phyloP scores from a whole-genome alignment of 2,888 invertebrate species.

The Teleogryllus oceanicus region DNA sequence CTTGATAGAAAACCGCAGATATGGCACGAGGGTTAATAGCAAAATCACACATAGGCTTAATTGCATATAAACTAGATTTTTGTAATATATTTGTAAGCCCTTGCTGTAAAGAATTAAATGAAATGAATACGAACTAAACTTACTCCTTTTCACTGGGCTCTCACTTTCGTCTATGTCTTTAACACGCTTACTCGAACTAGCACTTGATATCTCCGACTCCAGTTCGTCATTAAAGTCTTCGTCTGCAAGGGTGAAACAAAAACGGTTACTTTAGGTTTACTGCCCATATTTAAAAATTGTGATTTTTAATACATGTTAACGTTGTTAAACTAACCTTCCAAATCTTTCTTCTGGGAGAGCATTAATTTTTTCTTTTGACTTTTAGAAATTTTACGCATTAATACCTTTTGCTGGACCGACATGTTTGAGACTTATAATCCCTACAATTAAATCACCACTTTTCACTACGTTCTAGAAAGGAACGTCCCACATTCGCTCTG shows the following conservation, averaged over 20 bases:
- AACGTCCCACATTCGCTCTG: no score
- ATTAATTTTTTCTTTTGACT: slow-evolving; percentile 68
- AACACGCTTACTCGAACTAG: no score
- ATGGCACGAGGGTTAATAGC: no score
- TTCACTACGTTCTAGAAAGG: no score
- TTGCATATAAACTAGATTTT: no score
- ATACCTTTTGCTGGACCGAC: slow-evolving; percentile 66
- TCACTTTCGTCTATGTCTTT: no score
- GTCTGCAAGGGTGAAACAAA: slow-evolving; percentile 3
- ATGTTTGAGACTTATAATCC: slow-evolving; percentile 43
- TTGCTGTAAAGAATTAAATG: neutral
- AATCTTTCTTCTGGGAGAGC: slow-evolving; percentile 57
- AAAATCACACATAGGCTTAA: no score
- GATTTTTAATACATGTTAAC: no score
- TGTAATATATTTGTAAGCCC: no score
- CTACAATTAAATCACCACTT: no score
- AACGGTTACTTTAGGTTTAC: slow-evolving; percentile 39
- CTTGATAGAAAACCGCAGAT: no score
- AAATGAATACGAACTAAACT: neutral
- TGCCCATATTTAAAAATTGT: no score
- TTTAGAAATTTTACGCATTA: slow-evolving; percentile 74
- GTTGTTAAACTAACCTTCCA: slow-evolving; percentile 41
- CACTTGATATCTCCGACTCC: neutral
- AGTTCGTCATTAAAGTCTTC: neutral
- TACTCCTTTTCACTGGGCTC: neutral